These are phyloP conservation scores for Drosophila trapezifrons DNA, from an alignment of 1,140 invertebrate species.

Conservation along the genomic window DNA sequence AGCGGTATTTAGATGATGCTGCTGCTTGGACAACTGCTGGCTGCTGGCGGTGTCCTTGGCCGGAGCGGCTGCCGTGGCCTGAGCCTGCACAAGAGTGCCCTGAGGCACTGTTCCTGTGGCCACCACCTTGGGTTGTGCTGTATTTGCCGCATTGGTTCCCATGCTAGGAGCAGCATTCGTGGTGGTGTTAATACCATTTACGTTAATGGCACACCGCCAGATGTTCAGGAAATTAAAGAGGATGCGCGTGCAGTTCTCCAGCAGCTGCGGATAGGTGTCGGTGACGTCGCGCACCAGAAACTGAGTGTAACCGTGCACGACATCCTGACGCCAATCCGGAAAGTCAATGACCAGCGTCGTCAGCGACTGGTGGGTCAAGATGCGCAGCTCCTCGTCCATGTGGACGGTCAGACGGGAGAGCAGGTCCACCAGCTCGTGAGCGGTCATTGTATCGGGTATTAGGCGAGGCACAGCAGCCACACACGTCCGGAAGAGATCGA, in stretches of 20 bases:
- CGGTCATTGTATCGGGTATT: conserved; percentile 98
- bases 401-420: conserved; percentile 95
- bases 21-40: conserved; percentile 76
- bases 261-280: conserved; percentile 93
- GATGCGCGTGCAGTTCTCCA: conserved; percentile 98
- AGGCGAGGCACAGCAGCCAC: conserved; percentile 98
- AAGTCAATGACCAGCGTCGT: conserved; percentile 98
- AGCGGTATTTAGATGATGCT: conserved; percentile 81
- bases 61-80: conserved; percentile 17
- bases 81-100: conserved; percentile 28
- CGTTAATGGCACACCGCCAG: conserved; percentile 93
- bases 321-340: conserved; percentile 98
- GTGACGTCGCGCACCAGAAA: conserved; percentile 96
- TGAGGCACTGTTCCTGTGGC: conserved; percentile 23
- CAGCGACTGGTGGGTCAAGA: conserved; percentile 96
- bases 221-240: conserved; percentile 95
- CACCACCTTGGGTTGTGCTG: conserved; percentile 7
- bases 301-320: conserved; percentile 96
- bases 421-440: conserved; percentile 96
- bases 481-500: conserved; percentile 98
- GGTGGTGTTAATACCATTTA: conserved; percentile 56
- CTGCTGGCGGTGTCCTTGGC: conserved; percentile 77
- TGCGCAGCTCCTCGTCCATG: conserved; percentile 95
- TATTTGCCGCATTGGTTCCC: conserved; percentile 4
- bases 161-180: conserved; percentile 12